Percentiles rank a stretch among this genome's conserved stretches.
These are phyloP conservation scores for Lysandra coridon DNA, from an alignment of 2,888 invertebrate genomes.

Conservation along the genomic window DNA sequence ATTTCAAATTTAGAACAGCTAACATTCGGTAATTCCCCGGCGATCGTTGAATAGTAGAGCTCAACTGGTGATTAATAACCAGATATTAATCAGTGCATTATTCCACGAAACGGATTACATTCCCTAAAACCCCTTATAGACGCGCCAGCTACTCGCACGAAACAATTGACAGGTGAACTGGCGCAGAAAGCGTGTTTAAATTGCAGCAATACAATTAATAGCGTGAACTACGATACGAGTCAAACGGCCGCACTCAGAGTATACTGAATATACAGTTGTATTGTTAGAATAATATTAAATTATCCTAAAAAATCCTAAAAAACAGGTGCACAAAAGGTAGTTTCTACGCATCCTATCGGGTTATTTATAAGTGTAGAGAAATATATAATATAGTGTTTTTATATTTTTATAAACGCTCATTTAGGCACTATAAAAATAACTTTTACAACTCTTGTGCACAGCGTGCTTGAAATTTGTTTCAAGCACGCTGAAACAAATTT, in stretches of 20 bases:
- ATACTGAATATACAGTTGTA: too few relatives aligned
- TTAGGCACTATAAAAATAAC: too few relatives aligned
- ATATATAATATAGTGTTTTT: neutral
- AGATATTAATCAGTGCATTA: conserved; percentile 43
- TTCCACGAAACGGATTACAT: conserved; percentile 38
- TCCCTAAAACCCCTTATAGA: conserved; percentile 29
- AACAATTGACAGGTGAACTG: conserved; percentile 48
- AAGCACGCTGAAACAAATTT: too few relatives aligned
- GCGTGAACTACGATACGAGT: too few relatives aligned
- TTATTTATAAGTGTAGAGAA: neutral
- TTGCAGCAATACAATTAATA: neutral
- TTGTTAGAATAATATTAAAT: too few relatives aligned
- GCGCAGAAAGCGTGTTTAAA: neutral
- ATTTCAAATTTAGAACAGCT: conserved; percentile 59
- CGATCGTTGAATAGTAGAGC: conserved; percentile 67
- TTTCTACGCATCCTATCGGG: neutral
- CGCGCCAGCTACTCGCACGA: conserved; percentile 64
- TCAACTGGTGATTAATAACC: conserved; percentile 54
- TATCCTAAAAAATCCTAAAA: too few relatives aligned
- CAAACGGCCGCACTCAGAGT: too few relatives aligned
- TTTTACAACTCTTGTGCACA: too few relatives aligned
- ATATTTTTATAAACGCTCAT: too few relatives aligned
- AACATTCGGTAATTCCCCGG: conserved; percentile 61
- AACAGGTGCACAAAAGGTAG: too few relatives aligned
- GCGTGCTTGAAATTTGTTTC: too few relatives aligned